phyloP scores from a whole-genome alignment of 2,113 vertebrate species.

The Strix uralensis region DNA sequence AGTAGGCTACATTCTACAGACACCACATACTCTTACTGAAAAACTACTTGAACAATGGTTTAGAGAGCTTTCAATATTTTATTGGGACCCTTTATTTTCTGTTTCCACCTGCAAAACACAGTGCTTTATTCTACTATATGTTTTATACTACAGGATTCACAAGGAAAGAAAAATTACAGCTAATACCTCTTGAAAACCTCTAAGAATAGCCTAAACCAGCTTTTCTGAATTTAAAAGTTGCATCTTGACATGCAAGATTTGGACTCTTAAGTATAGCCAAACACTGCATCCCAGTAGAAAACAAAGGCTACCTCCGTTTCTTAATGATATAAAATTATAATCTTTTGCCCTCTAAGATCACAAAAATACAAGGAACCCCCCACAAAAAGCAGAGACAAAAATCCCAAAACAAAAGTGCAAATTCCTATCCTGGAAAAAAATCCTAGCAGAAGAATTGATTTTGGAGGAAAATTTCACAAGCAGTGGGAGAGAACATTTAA shows the following conservation, averaged over 20 bases:
- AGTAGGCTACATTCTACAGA: neutral
- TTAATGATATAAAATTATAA: neutral
- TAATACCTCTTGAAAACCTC: neutral
- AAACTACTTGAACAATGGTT: neutral
- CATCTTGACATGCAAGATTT: neutral
- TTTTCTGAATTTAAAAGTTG: neutral
- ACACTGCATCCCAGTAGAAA: neutral
- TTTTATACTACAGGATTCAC: neutral
- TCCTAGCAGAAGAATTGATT: neutral
- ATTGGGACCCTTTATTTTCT: neutral
- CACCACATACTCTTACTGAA: neutral
- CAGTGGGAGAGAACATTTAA: neutral
- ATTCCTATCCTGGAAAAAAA: neutral
- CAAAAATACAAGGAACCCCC: neutral
- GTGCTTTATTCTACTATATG: neutral
- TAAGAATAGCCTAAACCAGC: neutral
- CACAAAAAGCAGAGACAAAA: neutral
- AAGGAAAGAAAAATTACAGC: neutral
- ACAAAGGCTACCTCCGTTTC: neutral
- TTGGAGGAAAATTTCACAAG: neutral
- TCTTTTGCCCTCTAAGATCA: neutral
- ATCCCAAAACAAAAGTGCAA: neutral
- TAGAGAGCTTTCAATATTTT: neutral
- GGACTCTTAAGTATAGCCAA: neutral
- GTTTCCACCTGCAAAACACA: neutral